These are phyloP conservation scores for Nannoperca australis DNA, from an alignment of 2,797 vertebrate genomes.

Conservation along the genomic window DNA sequence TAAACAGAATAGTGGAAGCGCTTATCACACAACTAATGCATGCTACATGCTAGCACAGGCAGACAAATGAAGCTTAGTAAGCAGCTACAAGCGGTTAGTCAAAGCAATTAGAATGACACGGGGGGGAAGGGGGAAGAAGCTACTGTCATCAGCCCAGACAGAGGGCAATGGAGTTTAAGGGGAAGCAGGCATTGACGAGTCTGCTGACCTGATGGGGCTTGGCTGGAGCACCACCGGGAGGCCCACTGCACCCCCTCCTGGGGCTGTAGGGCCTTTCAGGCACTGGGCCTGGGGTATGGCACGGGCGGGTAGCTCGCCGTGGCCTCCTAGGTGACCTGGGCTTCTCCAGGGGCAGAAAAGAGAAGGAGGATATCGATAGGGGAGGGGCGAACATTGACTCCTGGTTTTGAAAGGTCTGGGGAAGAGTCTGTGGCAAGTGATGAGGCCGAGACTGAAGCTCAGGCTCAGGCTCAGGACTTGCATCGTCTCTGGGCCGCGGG, in stretches of 20 bases:
- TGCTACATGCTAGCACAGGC: slow-evolving; percentile 52
- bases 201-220: slow-evolving; percentile 92
- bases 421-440: slow-evolving; percentile 63
- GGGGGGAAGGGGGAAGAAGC: slow-evolving; percentile 23
- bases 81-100: slow-evolving; percentile 64
- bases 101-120: slow-evolving; percentile 57
- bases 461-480: slow-evolving; percentile 77
- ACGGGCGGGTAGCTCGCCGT: slow-evolving; percentile 88
- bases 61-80: slow-evolving; percentile 57
- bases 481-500: slow-evolving; percentile 84
- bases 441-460: slow-evolving; percentile 70
- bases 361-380: slow-evolving; percentile 65
- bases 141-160: slow-evolving; percentile 80
- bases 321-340: slow-evolving; percentile 91
- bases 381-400: slow-evolving; percentile 56
- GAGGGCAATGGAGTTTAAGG: slow-evolving; percentile 61
- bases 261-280: slow-evolving; percentile 89
- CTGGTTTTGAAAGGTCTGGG: slow-evolving; percentile 58
- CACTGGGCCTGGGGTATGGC: slow-evolving; percentile 80
- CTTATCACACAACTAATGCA: slow-evolving; percentile 31
- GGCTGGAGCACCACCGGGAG: slow-evolving; percentile 81
- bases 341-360: slow-evolving; percentile 89
- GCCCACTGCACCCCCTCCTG: slow-evolving; percentile 88
- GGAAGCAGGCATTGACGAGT: slow-evolving; percentile 88
- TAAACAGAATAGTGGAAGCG: slow-evolving; percentile 40